Evolutionary conservation across 2,888 invertebrate genomes (phyloP).

Genomic region (Baronia brevicornis): DNA sequence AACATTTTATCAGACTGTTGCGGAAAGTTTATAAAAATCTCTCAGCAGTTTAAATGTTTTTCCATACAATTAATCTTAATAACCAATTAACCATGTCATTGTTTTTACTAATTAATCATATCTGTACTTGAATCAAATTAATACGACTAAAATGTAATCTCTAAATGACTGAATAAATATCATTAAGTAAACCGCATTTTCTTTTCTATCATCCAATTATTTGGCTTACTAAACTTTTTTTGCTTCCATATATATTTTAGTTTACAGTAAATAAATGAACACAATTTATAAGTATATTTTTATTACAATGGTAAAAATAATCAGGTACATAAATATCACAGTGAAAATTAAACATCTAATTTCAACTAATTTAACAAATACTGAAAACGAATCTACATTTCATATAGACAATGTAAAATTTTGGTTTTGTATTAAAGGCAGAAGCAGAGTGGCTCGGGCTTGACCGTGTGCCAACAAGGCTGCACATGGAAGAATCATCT

Average conservation of each 20-base stretch:
- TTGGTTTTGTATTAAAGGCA: constrained; percentile 70
- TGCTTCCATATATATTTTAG: constrained; percentile 9
- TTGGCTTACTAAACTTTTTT: constrained; percentile 1
- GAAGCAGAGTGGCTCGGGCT: constrained; percentile 78
- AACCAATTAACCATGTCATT: too few relatives aligned
- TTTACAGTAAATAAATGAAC: too few relatives aligned
- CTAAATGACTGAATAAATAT: constrained; percentile 7
- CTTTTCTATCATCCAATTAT: constrained; percentile 4
- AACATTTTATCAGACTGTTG: too few relatives aligned
- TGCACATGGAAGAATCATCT: constrained; percentile 73
- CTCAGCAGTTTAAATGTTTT: too few relatives aligned
- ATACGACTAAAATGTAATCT: constrained; percentile 10
- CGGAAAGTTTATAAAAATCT: too few relatives aligned
- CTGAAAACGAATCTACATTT: constrained; percentile 32
- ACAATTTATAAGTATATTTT: too few relatives aligned
- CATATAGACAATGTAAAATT: constrained; percentile 42
- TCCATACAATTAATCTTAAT: too few relatives aligned
- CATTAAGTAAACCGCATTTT: constrained; percentile 7
- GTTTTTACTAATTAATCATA: constrained; percentile 8
- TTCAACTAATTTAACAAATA: too few relatives aligned
- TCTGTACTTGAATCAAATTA: constrained; percentile 4
- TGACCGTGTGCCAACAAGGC: constrained; percentile 79
- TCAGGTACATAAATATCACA: too few relatives aligned
- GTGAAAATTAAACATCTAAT: too few relatives aligned
- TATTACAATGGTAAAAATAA: too few relatives aligned